These are phyloP conservation scores for Ceraclea dissimilis DNA, from an alignment of 2,888 invertebrate species.

Conservation along the genomic window DNA sequence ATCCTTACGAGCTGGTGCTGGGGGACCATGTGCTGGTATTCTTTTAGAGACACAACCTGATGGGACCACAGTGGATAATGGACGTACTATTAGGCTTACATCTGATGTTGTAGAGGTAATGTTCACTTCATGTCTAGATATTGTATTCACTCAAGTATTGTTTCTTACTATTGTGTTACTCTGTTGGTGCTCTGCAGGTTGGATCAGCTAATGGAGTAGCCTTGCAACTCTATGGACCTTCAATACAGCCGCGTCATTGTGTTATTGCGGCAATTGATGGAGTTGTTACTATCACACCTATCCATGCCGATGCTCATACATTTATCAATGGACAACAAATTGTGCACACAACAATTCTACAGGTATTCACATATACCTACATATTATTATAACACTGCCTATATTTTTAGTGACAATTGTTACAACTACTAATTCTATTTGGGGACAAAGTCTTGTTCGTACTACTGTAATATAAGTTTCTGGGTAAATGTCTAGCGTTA, in stretches of 20 bases:
- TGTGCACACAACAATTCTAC: conserved; percentile 85
- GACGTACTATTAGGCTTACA: conserved; percentile 53
- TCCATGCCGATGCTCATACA: conserved; percentile 87
- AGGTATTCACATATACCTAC: conserved; percentile 41
- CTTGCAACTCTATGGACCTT: conserved; percentile 78
- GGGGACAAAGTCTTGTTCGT: not conserved
- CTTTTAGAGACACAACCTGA: conserved; percentile 79
- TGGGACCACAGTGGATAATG: conserved; percentile 55
- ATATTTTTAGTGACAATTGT: not conserved
- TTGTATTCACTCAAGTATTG: not conserved
- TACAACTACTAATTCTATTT: not conserved
- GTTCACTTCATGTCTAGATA: not conserved
- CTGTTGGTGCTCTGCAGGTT: conserved; percentile 39
- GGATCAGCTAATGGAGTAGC: conserved; percentile 72
- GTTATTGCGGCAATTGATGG: conserved; percentile 89
- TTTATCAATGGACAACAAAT: conserved; percentile 91
- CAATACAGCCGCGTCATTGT: conserved; percentile 91
- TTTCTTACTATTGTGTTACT: not conserved
- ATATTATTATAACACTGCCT: too few relatives aligned
- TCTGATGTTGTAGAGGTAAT: conserved; percentile 59
- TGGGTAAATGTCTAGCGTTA: too few relatives aligned
- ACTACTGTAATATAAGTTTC: too few relatives aligned
- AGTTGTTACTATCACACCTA: conserved; percentile 88
- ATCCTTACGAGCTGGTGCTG: conserved; percentile 40
- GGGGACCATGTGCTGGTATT: conserved; percentile 47